Conservation (phyloP, 2,888 invertebrate species). For the Strigamia transsilvanica region DNA sequence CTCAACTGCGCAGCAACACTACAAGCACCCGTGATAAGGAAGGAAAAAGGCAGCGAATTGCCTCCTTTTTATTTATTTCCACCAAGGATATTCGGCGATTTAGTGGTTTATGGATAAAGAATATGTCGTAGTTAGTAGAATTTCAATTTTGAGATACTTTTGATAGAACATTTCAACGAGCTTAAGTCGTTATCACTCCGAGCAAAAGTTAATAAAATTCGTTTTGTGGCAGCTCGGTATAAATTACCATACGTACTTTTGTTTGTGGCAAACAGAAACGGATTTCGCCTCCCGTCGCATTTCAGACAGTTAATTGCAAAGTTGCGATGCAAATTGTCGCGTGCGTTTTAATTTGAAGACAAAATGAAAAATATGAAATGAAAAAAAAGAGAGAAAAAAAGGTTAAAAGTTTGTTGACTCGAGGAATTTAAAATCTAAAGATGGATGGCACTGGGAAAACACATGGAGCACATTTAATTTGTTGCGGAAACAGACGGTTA, state of each 20-base stretch:
- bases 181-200: conserved; percentile 1
- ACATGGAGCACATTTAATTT: background rate
- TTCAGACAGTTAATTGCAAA: conserved; percentile 2
- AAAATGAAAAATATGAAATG: background rate
- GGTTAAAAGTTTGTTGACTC: background rate
- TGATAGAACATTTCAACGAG: background rate
- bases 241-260: background rate
- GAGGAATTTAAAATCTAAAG: background rate
- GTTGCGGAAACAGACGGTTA: background rate
- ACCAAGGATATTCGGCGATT: background rate
- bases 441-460: background rate
- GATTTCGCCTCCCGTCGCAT: background rate
- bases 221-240: conserved; percentile 6
- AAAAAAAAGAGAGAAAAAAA: background rate
- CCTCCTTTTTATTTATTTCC: conserved; percentile 3
- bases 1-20: conserved; percentile 21
- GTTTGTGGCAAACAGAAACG: conserved; percentile 18
- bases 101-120: background rate
- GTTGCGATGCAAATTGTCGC: conserved; percentile 28
- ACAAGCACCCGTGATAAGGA: background rate
- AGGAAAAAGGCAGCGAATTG: background rate
- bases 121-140: background rate
- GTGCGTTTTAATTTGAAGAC: conserved; percentile 9
- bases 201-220: conserved; percentile 21
- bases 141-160: background rate